Evolutionary conservation across 2,113 vertebrate genomes (phyloP), one percentile per base, ranked within the genome.

Genomic region (Theristicus caerulescens): DNA sequence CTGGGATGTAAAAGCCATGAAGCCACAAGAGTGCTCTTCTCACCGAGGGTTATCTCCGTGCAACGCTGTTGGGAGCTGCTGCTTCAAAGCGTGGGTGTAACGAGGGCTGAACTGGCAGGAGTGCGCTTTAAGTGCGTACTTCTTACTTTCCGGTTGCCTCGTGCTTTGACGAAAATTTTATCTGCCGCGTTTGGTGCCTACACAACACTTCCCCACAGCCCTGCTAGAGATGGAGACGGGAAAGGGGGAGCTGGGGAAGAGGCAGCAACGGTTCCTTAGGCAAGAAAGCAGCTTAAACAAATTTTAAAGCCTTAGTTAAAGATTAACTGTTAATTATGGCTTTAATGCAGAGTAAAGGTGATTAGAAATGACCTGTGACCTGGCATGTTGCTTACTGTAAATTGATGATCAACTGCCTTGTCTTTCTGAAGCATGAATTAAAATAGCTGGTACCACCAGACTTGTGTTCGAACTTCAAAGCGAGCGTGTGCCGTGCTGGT

Each of bases 381-480:
- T 84, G 72, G 27, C n/a, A 2, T 17, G 47, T 62, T 73, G 49
- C 87, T 91, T 20, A 7, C 83, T 76, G 46, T 65, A 44, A 81
- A 78, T n/a, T 57, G 91, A 27, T 34, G 67, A 34, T 74, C 2
- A 6, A 16, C 66, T 62, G 58, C 54, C 67, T 90, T 29, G 64
- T 69, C 71, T 46, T 77, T 86, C 58, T 58, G 66, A 69, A 72
- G 89, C 36, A 13, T 32, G 76, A 42, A 59, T 87, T 72, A 70
- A 88, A 90, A 65, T 58, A 80, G 26, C 44, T 57, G 70, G 73
- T 42, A 69, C 81, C 72, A 38, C 13, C 88, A 58, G 46, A 31
- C 47, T 86, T 46, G 32, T 79, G 46, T 46, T 77, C 57, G 69
- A 84, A 86, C 84, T 94, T 94, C 40, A 65, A 87, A 96, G 86